Conservation (phyloP, 2,888 invertebrate species). For the Eulithis prunata region DNA sequence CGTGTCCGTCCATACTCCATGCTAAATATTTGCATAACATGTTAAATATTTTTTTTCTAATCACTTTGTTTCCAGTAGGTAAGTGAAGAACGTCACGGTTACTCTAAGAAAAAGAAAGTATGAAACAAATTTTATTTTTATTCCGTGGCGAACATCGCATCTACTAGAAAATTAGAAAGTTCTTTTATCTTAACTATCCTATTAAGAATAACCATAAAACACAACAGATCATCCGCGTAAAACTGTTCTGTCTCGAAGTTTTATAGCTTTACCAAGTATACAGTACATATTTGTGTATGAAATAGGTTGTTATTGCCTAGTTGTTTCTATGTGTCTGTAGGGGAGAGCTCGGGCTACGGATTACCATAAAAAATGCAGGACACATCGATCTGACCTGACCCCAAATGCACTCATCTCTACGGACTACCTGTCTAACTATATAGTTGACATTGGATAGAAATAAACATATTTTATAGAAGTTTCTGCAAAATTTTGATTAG, state of each 20-base stretch:
- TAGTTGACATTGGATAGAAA: not conserved
- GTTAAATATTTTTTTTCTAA: too few species aligned
- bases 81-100: too few species aligned
- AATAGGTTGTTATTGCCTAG: not conserved
- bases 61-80: too few species aligned
- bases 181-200: not conserved
- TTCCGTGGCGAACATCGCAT: too few species aligned
- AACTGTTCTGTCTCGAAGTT: not conserved
- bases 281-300: constrained; percentile 2
- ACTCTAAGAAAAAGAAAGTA: too few species aligned
- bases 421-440: not conserved
- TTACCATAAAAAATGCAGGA: constrained; percentile 28
- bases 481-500: too few species aligned
- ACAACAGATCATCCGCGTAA: not conserved
- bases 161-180: not conserved
- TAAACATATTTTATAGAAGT: too few species aligned
- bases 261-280: constrained; percentile 4
- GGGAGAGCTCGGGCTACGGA: constrained; percentile 8
- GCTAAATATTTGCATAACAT: too few species aligned
- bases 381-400: constrained; percentile 25
- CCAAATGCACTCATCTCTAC: constrained; percentile 5
- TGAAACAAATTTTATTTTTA: too few species aligned
- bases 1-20: too few species aligned
- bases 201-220: not conserved
- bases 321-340: constrained; percentile 1